Base-by-base conservation (phyloP, 2,797 vertebrate genomes). In the Smutsia gigantea region DNA sequence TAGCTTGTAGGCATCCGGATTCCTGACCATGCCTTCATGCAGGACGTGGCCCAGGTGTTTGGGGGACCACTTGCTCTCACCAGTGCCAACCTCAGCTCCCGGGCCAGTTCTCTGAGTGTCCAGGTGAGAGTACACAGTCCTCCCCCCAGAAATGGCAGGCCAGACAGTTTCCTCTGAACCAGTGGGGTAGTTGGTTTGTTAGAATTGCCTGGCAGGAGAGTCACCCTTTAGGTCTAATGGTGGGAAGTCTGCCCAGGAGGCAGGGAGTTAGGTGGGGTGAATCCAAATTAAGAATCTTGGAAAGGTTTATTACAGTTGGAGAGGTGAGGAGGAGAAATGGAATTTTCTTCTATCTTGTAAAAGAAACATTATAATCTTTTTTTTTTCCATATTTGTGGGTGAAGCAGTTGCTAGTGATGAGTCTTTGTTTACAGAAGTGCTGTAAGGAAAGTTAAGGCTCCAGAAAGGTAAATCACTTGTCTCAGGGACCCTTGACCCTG, bases 1-100 rank as follows among this genome's bases (percentile, higher is more conserved):
- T 89, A 99, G 99, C 99, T 99, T 15, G 99, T 99, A 31, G 99
- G 99, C 1, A 99, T 99, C 12, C 99, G 99, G 7, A 99, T 99
- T 96, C 99, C 99, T 27, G 97, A 99, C 96, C 99, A 99, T 7
- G 91, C 97, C 13, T 99, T 99, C 59, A 98, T 99, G 97, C 98
- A 99, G 85, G 99, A 98, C 17, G 97, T 99, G 94, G 99, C 99
- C 46, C 99, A 99, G 95, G 98, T 98, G 97, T 99, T 99, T 61
- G 93, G 97, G 0, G 99, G 99, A 49, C 99, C 99, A 0, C 98
- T 99, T 29, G 99, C 99, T 1, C 98, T 99, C 27, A 99, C 99
- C 2, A 99, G 99, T 0, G 99, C 99, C 85, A 99, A 99, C 97
- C 51, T 99, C 98, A 99, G 99, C 98, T 98, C 98, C 0, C 99